Evolutionary conservation across 2,797 vertebrate species (phyloP), one percentile per base, ranked within the genome.

Genomic region (Ctenosaura bakeri): DNA sequence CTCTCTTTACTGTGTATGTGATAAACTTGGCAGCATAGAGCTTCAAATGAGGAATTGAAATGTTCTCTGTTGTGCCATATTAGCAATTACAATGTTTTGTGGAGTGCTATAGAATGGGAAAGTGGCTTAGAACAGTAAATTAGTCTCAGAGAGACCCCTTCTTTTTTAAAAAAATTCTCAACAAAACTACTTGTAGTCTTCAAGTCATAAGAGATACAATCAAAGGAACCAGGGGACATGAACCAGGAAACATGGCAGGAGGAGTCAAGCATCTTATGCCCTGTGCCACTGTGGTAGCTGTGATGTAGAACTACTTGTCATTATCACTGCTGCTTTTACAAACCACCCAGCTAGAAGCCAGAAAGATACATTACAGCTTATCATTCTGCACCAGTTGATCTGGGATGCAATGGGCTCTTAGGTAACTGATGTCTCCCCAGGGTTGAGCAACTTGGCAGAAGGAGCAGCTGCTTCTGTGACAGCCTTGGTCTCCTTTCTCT

Each of bases 71-170:
- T 84, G 73, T 93, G 96, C 93, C 92, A 2, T 0, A 38, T 66
- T 88, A 88, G 50, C 84, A 96, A 94, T 94, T 92, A 93, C 91
- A 92, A 79, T 77, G 77, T 92, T 94, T 89, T 92, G 59, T 90
- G 83, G 90, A 94, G 92, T 92, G 93, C 69, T 94, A 90, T 46
- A 89, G 76, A 9, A 0, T 59, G 62, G 93, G 93, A 92, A 93
- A 91, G 29, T 89, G 80, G 96, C 86, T 93, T 93, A 93, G 69
- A 93, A 78, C 89, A 96, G 92, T 93, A 95, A 95, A 94, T 95
- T 93, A 89, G 90, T 91, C 90, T 94, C 90, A 32, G 85, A 78
- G 84, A 95, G 93, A 90, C 38, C 74, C 62, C 88, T 89, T 90
- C 29, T 83, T 64, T 93, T 46, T 26, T 50, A 50, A 13, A 20